Evolutionary conservation across 37 sponge, comb jelly and placozoan genomes (phyloP).

Genomic region (Eunapius fragilis): DNA sequence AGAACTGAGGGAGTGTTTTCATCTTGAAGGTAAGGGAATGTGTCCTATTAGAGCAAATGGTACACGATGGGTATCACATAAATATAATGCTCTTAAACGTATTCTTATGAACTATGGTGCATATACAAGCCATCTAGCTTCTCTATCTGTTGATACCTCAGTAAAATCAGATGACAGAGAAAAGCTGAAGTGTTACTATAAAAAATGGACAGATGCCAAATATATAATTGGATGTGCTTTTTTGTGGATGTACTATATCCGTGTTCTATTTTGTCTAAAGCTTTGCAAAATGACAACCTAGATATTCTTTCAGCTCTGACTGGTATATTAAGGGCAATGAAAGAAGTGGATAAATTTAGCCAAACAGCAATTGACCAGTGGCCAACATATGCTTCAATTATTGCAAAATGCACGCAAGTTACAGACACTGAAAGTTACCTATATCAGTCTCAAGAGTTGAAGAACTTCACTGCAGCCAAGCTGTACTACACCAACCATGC

Average conservation of each 20-base stretch:
- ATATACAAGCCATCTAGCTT: slow-evolving; percentile 58
- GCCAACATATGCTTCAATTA: slow-evolving; percentile 64
- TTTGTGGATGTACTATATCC: slow-evolving; percentile 66
- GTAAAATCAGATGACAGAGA: slow-evolving; percentile 49
- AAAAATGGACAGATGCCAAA: slow-evolving; percentile 63
- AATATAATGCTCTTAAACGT: slow-evolving; percentile 65
- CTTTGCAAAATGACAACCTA: slow-evolving; percentile 48
- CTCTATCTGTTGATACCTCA: slow-evolving; percentile 55
- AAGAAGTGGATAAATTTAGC: slow-evolving; percentile 54
- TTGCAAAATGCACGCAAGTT: slow-evolving; percentile 38
- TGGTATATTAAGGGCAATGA: slow-evolving; percentile 43
- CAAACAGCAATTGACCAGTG: slow-evolving; percentile 51
- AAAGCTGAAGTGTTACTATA: slow-evolving; percentile 56
- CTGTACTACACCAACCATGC: slow-evolving; percentile 45
- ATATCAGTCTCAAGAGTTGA: slow-evolving; percentile 59
- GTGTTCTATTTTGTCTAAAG: slow-evolving; percentile 63
- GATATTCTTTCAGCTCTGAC: slow-evolving; percentile 61
- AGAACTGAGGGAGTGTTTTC: slow-evolving; percentile 42
- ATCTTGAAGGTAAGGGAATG: slow-evolving; percentile 26
- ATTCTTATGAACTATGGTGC: slow-evolving; percentile 76
- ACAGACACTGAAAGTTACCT: slow-evolving; percentile 31
- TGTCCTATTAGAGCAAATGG: slow-evolving; percentile 48
- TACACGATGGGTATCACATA: slow-evolving; percentile 51
- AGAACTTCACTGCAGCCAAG: slow-evolving; percentile 24
- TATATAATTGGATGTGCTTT: slow-evolving; percentile 72